Evolutionary conservation across 2,888 invertebrate species (phyloP), one percentile per base, ranked within the genome.

Genomic region (Caenorhabditis sp.): DNA sequence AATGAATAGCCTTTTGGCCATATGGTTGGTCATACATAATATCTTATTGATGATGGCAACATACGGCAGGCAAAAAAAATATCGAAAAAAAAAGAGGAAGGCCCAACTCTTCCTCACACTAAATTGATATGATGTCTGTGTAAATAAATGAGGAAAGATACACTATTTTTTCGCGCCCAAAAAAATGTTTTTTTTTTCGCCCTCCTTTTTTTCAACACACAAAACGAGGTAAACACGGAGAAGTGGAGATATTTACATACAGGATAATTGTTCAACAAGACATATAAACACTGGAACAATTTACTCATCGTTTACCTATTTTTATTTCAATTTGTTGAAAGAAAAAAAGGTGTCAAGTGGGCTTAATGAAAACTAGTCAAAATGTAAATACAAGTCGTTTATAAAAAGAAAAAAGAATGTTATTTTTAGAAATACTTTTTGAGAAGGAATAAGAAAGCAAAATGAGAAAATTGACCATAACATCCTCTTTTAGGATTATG

Each of bases 1-100:
- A 43, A 54, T 43, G 62, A 31, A 58, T 57, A 24, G 58, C 23
- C 49, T 64, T 50, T 49, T 60, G 57, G 53, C 62, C 59, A 63
- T 64, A 54, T 58, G 58, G 59, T 54, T 62, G 58, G 66, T 58
- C 54, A 50, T 50, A 54, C 12, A 49, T 27, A 36, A 19, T 58
- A 58, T 62, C 66, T 66, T 61, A 58, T 62, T 58, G 67, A 53
- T 62, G 67, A 53, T 57, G 54, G 24, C 67, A 62, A 58, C 62
- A 51, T 58, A 36, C 66, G 36, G n/a, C 26, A 43, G 58, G 26
- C 43, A 55, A 49, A 12, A 37, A 55, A 63, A 21, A 31, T 51
- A 68, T 51, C 49, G 53, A 58, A 55, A 55, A 57, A 64, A 55
- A 19, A 31, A 27, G 55, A 60, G 10, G 37, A 43, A 43, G 43